Evolutionary conservation across 23 tunicate species (phyloP).

Genomic region (Halocynthia aurantium): DNA sequence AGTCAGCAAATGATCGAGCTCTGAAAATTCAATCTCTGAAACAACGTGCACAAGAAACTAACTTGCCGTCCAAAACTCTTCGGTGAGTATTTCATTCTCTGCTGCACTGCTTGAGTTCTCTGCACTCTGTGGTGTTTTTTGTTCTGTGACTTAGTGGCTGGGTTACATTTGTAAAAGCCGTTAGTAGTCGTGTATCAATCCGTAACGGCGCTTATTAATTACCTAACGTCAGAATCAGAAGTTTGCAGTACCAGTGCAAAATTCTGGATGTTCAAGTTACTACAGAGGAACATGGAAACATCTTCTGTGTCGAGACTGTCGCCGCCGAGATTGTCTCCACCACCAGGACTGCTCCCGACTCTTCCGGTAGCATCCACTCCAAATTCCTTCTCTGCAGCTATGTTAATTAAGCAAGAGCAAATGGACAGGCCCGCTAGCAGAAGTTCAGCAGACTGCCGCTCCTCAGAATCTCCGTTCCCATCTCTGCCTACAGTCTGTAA

Average conservation of each 20-base stretch:
- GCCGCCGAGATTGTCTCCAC: background rate
- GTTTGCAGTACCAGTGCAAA: conserved; percentile 4
- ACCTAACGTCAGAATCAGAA: too few relatives aligned
- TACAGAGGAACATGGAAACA: conserved; percentile 12
- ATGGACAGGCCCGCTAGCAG: background rate
- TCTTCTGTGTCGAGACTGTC: conserved; percentile 6
- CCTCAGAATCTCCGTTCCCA: too few relatives aligned
- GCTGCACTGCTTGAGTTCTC: too few relatives aligned
- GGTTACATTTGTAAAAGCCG: too few relatives aligned
- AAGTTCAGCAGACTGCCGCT: background rate
- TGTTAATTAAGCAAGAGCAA: background rate
- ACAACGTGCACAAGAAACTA: background rate
- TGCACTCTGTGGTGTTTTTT: too few relatives aligned
- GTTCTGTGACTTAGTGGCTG: too few relatives aligned
- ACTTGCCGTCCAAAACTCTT: too few relatives aligned
- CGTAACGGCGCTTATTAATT: too few relatives aligned
- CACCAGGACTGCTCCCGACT: too few relatives aligned
- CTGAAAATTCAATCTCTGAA: conserved; percentile 9
- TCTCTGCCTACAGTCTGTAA: background rate
- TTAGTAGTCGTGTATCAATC: too few relatives aligned
- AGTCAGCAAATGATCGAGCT: conserved; percentile 5
- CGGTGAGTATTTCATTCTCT: too few relatives aligned
- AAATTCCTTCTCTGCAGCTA: background rate
- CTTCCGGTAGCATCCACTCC: background rate
- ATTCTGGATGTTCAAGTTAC: conserved; percentile 7